These are phyloP conservation scores for Cuculus canorus DNA, from an alignment of 2,797 vertebrate genomes.

Conservation along the genomic window DNA sequence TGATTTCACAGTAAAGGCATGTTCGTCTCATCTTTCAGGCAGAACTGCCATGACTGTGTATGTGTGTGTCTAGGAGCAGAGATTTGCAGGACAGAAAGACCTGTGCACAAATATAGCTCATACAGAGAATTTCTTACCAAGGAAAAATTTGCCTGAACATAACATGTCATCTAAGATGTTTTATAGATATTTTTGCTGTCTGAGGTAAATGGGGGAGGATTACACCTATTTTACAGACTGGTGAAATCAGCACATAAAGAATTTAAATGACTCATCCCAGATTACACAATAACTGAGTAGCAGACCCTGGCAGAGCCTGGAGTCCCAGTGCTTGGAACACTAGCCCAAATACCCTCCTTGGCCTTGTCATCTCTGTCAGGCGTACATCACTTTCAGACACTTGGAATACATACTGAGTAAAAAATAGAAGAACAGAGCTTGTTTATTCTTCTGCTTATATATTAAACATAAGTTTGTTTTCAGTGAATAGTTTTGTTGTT, in stretches of 20 bases:
- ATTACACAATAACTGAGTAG: slow-evolving; percentile 13
- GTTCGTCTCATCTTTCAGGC: slow-evolving; percentile 33
- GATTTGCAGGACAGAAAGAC: slow-evolving; percentile 28
- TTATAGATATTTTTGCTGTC: slow-evolving; percentile 50
- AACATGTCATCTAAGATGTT: slow-evolving; percentile 28
- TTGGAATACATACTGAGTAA: slow-evolving; percentile 3
- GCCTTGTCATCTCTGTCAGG: not conserved
- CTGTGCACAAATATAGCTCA: slow-evolving; percentile 19
- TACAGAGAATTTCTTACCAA: not conserved
- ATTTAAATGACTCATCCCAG: slow-evolving; percentile 43
- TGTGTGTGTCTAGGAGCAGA: slow-evolving; percentile 17
- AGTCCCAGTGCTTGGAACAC: not conserved
- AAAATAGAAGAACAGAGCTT: slow-evolving; percentile 36
- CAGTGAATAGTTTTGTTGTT: slow-evolving; percentile 50
- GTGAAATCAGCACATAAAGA: slow-evolving; percentile 50
- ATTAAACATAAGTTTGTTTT: slow-evolving; percentile 54
- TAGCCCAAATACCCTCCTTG: not conserved
- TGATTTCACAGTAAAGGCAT: slow-evolving; percentile 14
- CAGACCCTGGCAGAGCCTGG: slow-evolving; percentile 33
- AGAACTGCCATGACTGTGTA: not conserved
- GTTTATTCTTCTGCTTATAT: slow-evolving; percentile 53
- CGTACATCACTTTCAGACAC: not conserved
- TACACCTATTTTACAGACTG: slow-evolving; percentile 47
- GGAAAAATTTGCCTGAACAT: not conserved
- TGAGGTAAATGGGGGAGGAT: slow-evolving; percentile 51